Conservation (phyloP, 2,888 invertebrate species). For the Lasioglossum pauxillum region DNA sequence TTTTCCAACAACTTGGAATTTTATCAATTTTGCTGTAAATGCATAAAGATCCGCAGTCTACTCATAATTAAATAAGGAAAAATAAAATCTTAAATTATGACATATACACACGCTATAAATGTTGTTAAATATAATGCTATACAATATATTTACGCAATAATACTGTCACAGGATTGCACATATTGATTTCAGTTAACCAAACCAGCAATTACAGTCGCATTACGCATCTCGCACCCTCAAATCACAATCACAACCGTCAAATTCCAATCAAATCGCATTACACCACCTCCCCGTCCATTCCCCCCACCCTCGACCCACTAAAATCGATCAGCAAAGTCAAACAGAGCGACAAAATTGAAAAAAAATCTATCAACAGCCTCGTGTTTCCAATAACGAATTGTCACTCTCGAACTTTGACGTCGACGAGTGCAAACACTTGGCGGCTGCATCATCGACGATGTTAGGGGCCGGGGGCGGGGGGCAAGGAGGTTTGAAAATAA, state of each 20-base stretch:
- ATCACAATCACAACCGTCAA: neutral
- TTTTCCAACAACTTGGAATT: no score
- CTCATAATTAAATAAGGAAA: no score
- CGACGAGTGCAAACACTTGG: conserved; percentile 24
- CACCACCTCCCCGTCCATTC: neutral
- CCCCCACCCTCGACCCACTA: neutral
- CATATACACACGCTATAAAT: no score
- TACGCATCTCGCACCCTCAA: neutral
- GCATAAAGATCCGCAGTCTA: no score
- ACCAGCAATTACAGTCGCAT: neutral
- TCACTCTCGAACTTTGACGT: neutral
- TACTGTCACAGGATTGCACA: neutral
- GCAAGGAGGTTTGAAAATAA: neutral
- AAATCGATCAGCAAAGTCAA: neutral
- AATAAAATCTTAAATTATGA: no score
- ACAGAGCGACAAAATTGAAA: neutral
- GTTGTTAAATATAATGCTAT: no score
- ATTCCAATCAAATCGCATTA: neutral
- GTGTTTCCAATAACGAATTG: conserved; percentile 29
- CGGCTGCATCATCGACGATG: neutral
- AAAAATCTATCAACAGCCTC: neutral
- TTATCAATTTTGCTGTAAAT: no score
- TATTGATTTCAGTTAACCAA: neutral
- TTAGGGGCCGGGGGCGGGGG: neutral
- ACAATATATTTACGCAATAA: no score